Evolutionary conservation across 2,797 vertebrate genomes (phyloP).

Genomic region (Monodelphis domestica): DNA sequence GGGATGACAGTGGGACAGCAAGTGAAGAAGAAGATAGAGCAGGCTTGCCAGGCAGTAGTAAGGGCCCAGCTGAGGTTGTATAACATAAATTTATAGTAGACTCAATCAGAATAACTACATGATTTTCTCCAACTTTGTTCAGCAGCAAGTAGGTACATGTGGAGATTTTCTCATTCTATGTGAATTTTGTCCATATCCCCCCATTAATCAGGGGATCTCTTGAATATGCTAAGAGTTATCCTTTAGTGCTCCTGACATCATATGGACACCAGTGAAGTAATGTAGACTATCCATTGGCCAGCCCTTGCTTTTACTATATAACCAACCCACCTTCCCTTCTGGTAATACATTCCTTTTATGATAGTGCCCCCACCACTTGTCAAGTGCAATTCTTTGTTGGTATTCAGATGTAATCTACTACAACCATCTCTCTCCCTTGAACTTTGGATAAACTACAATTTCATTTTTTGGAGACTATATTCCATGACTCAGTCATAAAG

Average conservation of each 20-base stretch:
- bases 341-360: background rate
- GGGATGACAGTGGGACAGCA: background rate
- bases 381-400: background rate
- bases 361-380: background rate
- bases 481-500: background rate
- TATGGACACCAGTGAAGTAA: background rate
- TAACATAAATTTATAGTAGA: background rate
- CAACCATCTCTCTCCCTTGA: background rate
- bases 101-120: too few species aligned
- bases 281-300: background rate
- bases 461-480: background rate
- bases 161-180: background rate
- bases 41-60: background rate
- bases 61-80: background rate
- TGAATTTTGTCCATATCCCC: background rate
- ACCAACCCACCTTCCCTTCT: background rate
- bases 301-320: too few species aligned
- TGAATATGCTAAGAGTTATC: background rate
- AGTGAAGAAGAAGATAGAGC: background rate
- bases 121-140: background rate
- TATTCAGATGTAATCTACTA: background rate
- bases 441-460: background rate
- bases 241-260: background rate
- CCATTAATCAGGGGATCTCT: background rate
- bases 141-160: background rate